These are phyloP conservation scores for Mola mola DNA, from an alignment of 2,113 vertebrate genomes.

Conservation along the genomic window DNA sequence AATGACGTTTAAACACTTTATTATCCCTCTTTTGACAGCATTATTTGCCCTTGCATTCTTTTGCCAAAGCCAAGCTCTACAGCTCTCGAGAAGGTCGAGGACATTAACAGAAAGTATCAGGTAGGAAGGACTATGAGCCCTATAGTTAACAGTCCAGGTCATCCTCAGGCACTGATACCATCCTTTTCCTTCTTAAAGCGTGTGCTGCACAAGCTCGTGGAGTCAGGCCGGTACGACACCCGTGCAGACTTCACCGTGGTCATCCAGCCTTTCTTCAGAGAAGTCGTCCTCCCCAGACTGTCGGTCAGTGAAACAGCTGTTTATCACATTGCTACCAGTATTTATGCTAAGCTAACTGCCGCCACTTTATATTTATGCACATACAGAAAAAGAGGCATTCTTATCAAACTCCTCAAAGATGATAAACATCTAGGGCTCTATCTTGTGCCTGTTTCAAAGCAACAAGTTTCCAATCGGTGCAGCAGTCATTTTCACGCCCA, in stretches of 20 bases:
- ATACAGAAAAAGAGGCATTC: no score
- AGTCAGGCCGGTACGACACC: slow-evolving; percentile 80
- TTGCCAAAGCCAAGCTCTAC: slow-evolving; percentile 74
- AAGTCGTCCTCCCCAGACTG: slow-evolving; percentile 51
- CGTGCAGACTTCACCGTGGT: slow-evolving; percentile 85
- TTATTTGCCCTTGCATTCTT: slow-evolving; percentile 86
- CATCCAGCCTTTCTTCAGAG: slow-evolving; percentile 84
- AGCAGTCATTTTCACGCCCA: no score
- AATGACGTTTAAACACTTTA: neutral
- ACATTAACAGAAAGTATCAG: slow-evolving; percentile 83
- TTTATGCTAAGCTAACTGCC: no score
- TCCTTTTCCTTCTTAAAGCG: slow-evolving; percentile 62
- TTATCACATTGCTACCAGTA: no score
- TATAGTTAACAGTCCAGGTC: neutral
- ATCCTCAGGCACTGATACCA: neutral
- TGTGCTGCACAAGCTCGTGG: slow-evolving; percentile 66
- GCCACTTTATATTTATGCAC: no score
- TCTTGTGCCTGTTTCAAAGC: no score
- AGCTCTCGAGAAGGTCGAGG: slow-evolving; percentile 76
- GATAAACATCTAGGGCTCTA: no score
- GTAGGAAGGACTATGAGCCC: slow-evolving; percentile 66
- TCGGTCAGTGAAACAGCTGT: slow-evolving; percentile 74
- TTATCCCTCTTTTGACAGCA: slow-evolving; percentile 69
- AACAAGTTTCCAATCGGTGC: no score
- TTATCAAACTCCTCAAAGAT: no score